Percentiles rank a stretch among this genome's conserved stretches.
Evolutionary conservation across 30 jellyfish, hydroid and myxozoan species (phyloP).

Genomic region (Hydractinia echinata): DNA sequence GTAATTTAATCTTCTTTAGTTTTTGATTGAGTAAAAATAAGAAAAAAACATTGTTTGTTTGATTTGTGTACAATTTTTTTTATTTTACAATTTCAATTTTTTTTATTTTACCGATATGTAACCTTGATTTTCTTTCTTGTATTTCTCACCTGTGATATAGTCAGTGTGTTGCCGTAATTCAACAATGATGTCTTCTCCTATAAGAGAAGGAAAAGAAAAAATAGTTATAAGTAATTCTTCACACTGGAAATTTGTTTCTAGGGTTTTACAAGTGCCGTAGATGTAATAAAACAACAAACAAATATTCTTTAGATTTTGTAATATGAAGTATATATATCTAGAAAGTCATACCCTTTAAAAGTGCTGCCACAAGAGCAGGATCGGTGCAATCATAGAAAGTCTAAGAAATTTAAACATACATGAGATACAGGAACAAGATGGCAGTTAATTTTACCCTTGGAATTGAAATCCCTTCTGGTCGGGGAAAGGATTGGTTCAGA

Average conservation of each 20-base stretch:
- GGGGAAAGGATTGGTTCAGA: too few species aligned
- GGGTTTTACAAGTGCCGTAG: background rate
- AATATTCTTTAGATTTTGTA: too few species aligned
- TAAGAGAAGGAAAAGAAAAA: slow-evolving; percentile 15
- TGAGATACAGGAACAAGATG: background rate
- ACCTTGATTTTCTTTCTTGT: too few species aligned
- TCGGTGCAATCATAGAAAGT: slow-evolving; percentile 96
- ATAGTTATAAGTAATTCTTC: background rate
- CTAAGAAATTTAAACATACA: slow-evolving; percentile 36
- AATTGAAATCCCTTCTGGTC: too few species aligned
- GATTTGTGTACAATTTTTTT: too few species aligned
- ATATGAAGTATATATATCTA: background rate
- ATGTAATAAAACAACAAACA: background rate
- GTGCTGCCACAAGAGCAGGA: slow-evolving; percentile 93
- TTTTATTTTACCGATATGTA: too few species aligned
- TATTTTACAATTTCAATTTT: too few species aligned
- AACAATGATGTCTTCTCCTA: slow-evolving; percentile 86
- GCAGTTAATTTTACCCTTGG: too few species aligned
- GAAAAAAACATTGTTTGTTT: too few species aligned
- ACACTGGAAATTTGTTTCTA: background rate
- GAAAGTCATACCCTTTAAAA: slow-evolving; percentile 64
- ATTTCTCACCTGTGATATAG: slow-evolving; percentile 71
- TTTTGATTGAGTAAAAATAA: too few species aligned
- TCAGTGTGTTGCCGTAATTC: slow-evolving; percentile 97
- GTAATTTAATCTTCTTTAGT: too few species aligned